phyloP scores from a whole-genome alignment of 1,140 invertebrate species.

The Parapsyche elsis region DNA sequence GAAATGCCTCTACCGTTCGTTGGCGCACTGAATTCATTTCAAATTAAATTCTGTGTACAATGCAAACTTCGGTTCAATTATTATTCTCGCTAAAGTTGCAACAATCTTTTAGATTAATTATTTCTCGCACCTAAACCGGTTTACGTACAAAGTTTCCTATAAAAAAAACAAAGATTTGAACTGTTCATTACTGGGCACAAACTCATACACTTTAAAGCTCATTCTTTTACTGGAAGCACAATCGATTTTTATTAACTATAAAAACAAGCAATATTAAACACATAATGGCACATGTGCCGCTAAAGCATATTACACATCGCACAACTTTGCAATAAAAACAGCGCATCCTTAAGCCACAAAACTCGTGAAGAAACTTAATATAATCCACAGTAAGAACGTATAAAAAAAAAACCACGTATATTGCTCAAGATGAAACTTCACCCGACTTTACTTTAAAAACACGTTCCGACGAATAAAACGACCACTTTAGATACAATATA shows the following conservation, averaged over 20 bases:
- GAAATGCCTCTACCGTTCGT: constrained; percentile 3
- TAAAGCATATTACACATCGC: not conserved
- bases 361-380: constrained; percentile 11
- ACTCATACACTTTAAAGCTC: too few relatives aligned
- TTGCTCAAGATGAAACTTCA: not conserved
- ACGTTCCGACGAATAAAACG: not conserved
- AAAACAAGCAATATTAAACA: too few relatives aligned
- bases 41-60: constrained; percentile 23
- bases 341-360: not conserved
- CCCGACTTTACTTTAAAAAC: not conserved
- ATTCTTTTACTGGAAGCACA: too few relatives aligned
- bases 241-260: too few relatives aligned
- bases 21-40: not conserved
- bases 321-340: not conserved
- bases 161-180: too few relatives aligned
- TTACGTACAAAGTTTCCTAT: too few relatives aligned
- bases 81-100: not conserved
- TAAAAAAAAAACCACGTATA: not conserved
- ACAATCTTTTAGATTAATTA: too few relatives aligned
- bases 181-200: too few relatives aligned
- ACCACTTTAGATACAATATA: not conserved
- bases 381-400: not conserved
- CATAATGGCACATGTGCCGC: not conserved
- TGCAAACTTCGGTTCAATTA: constrained; percentile 15
- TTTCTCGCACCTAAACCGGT: too few relatives aligned